These are phyloP conservation scores for Scomber scombrus DNA, from an alignment of 2,113 vertebrate genomes.

Conservation along the genomic window DNA sequence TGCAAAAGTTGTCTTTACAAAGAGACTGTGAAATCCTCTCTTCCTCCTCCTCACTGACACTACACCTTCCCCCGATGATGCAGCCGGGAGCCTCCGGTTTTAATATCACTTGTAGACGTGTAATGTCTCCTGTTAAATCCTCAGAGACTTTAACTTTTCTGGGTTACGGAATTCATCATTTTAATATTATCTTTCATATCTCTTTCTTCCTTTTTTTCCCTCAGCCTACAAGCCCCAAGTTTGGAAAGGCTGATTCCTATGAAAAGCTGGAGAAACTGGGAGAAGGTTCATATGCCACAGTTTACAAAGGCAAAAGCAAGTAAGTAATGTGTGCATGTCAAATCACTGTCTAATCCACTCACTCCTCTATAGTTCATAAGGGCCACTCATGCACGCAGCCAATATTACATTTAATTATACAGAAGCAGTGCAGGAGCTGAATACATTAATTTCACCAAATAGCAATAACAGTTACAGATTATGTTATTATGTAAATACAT, in stretches of 20 bases:
- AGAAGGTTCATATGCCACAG: constrained; percentile 97
- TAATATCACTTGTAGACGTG: constrained; percentile 41
- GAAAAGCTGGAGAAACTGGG: constrained; percentile 98
- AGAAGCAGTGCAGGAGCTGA: constrained; percentile 4
- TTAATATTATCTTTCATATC: constrained; percentile 11
- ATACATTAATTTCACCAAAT: constrained; percentile 22
- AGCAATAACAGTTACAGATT: constrained; percentile 8
- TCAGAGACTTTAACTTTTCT: constrained; percentile 9
- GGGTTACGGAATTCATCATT: constrained; percentile 32
- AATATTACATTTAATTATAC: constrained; percentile 46
- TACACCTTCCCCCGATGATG: constrained; percentile 33
- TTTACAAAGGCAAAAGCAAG: constrained; percentile 99
- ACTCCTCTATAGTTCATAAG: constrained; percentile 18
- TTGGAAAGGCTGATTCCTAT: constrained; percentile 98
- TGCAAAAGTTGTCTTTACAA: constrained; percentile 24
- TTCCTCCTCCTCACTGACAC: constrained; percentile 21
- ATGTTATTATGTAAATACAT: constrained; percentile 20
- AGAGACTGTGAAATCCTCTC: constrained; percentile 19
- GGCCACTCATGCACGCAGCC: constrained; percentile 35
- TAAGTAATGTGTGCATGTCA: constrained; percentile 81
- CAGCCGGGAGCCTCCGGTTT: constrained; percentile 36
- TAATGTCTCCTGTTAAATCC: constrained; percentile 33
- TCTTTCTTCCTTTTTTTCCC: constrained; percentile 42
- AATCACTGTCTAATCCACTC: constrained; percentile 11
- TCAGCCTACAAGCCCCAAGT: constrained; percentile 98